phyloP scores from a whole-genome alignment of 2,113 vertebrate genomes.

The Edolisoma coerulescens region DNA sequence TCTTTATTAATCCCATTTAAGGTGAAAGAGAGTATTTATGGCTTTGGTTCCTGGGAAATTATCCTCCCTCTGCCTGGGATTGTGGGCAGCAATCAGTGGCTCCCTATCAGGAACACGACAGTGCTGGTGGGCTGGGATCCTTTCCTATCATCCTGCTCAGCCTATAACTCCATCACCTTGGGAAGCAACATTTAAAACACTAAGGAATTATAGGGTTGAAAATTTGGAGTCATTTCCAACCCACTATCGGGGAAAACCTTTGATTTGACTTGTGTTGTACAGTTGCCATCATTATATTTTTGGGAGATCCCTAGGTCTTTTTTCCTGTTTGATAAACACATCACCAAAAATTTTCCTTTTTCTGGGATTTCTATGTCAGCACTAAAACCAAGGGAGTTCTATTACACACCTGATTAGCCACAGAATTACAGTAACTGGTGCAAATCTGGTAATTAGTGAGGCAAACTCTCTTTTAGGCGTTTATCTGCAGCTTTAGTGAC shows the following conservation, averaged over 20 bases:
- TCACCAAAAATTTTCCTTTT: not conserved
- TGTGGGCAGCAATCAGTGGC: not conserved
- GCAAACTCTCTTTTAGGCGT: not conserved
- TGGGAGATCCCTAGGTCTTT: not conserved
- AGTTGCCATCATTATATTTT: no score
- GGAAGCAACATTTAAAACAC: not conserved
- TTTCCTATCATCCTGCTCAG: not conserved
- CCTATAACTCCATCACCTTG: not conserved
- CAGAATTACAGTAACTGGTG: not conserved
- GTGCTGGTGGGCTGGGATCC: not conserved
- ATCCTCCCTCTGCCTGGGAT: not conserved
- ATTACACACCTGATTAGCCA: not conserved
- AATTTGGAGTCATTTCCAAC: not conserved
- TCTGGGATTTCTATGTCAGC: not conserved
- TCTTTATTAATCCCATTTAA: constrained; percentile 46
- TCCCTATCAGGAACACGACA: not conserved
- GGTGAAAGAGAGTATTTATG: constrained; percentile 58
- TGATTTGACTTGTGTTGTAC: not conserved
- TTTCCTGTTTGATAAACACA: not conserved
- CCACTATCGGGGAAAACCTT: rapidly evolving
- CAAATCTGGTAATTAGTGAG: not conserved
- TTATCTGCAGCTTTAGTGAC: not conserved
- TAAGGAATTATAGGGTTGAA: not conserved
- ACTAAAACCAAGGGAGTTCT: not conserved
- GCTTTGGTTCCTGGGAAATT: not conserved